Evolutionary conservation across 2,113 vertebrate genomes (phyloP).

Genomic region (Cheilinus undulatus): DNA sequence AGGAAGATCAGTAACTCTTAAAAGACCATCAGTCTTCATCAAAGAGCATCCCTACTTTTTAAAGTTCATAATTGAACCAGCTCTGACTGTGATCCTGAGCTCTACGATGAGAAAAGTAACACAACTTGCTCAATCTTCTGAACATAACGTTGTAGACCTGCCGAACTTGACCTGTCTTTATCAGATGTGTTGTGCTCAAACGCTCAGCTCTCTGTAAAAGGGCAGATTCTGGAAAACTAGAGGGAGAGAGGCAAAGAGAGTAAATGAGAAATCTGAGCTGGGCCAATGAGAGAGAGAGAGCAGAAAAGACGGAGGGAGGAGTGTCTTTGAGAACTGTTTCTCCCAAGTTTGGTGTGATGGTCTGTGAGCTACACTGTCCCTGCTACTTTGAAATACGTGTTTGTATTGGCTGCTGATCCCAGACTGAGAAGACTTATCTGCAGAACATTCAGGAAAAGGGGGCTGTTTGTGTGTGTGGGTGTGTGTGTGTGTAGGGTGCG

Average conservation of each 20-base stretch:
- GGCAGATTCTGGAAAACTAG: conserved; percentile 70
- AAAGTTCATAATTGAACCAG: neutral
- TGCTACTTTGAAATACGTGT: conserved; percentile 78
- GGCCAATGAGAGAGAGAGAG: conserved; percentile 43
- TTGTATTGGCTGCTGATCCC: conserved; percentile 77
- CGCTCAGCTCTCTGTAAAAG: conserved; percentile 72
- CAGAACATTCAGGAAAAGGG: conserved; percentile 60
- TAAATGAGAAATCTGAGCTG: conserved; percentile 56
- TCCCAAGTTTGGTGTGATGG: conserved; percentile 88
- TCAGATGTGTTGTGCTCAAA: conserved; percentile 52
- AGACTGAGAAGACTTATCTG: conserved; percentile 68
- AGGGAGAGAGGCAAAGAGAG: conserved; percentile 32
- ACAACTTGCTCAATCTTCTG: conserved; percentile 12
- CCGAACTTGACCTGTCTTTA: conserved; percentile 49
- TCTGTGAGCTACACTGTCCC: conserved; percentile 70
- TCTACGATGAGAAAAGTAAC: conserved; percentile 20
- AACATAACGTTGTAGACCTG: conserved; percentile 49
- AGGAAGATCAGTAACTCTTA: no score
- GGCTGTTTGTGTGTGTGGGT: neutral
- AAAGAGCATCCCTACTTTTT: neutral
- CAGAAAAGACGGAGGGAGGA: conserved; percentile 29
- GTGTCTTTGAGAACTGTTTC: conserved; percentile 73
- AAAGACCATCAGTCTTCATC: neutral
- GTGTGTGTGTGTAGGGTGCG: neutral
- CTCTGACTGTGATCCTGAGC: conserved; percentile 39